phyloP scores from a whole-genome alignment of 2,888 invertebrate genomes.

The Scaptomyza parva region DNA sequence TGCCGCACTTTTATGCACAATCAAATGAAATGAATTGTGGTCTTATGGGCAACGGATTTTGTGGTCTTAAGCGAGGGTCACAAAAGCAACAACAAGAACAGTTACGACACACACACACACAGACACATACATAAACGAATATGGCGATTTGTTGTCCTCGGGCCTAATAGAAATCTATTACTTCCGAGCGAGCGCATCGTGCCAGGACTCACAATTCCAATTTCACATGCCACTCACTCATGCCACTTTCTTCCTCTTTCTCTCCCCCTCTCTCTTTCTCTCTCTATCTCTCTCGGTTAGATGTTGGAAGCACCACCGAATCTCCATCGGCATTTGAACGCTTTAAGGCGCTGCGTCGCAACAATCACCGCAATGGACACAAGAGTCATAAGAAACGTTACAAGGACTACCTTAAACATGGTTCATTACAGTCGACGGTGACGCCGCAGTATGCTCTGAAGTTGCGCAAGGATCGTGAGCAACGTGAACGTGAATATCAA shows the following conservation, averaged over 20 bases:
- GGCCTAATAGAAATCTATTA: slow-evolving; percentile 72
- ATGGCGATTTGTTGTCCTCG: slow-evolving; percentile 56
- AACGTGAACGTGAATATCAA: slow-evolving; percentile 19
- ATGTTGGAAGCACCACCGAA: slow-evolving; percentile 27
- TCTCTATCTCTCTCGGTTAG: slow-evolving; percentile 21
- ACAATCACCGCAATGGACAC: slow-evolving; percentile 80
- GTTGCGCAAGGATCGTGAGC: slow-evolving; percentile 37
- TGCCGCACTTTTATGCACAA: slow-evolving; percentile 54
- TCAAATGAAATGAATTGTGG: slow-evolving; percentile 63
- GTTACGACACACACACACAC: slow-evolving; percentile 3
- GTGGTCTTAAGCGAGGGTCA: slow-evolving; percentile 54
- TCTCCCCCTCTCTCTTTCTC: slow-evolving; percentile 2
- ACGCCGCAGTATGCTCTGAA: slow-evolving; percentile 35
- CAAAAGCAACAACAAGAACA: slow-evolving; percentile 8
- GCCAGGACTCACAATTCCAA: slow-evolving; percentile 56
- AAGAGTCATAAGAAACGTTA: slow-evolving; percentile 83
- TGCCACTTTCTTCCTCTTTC: background rate
- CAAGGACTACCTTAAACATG: slow-evolving; percentile 79
- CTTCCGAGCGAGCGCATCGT: slow-evolving; percentile 69
- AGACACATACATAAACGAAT: slow-evolving; percentile 26
- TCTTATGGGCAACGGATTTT: slow-evolving; percentile 60
- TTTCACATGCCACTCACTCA: slow-evolving; percentile 18
- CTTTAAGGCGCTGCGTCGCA: slow-evolving; percentile 79
- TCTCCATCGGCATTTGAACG: slow-evolving; percentile 77
- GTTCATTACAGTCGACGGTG: slow-evolving; percentile 14